A percentile compares a stretch with the other conserved stretches of the same genome.
These are phyloP conservation scores for Colossoma macropomum DNA, from an alignment of 2,113 vertebrate genomes.

Conservation along the genomic window DNA sequence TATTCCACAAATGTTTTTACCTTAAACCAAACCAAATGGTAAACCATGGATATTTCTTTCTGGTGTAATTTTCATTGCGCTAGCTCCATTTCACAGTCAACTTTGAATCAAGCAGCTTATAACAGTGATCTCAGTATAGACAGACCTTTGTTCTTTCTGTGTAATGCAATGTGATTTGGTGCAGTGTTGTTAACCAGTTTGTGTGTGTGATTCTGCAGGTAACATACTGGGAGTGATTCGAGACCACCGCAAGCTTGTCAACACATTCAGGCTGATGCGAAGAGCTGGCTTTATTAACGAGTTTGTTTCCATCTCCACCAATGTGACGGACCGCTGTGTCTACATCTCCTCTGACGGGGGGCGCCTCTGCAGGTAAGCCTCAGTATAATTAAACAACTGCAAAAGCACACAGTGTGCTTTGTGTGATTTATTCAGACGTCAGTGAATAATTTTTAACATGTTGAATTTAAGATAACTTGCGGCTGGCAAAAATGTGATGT, in stretches of 20 bases:
- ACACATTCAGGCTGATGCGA: conserved; percentile 94
- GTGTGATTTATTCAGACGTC: too few relatives aligned
- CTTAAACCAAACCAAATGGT: too few relatives aligned
- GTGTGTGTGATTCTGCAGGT: conserved; percentile 73
- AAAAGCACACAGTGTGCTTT: not conserved
- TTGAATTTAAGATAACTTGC: too few relatives aligned
- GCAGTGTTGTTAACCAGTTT: not conserved
- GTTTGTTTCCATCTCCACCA: conserved; percentile 98
- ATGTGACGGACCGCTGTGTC: conserved; percentile 93
- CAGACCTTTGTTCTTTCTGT: not conserved
- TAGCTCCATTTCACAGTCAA: not conserved
- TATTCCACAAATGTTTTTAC: too few relatives aligned
- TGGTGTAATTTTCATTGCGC: too few relatives aligned
- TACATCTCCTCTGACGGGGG: conserved; percentile 98
- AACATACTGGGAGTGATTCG: conserved; percentile 97
- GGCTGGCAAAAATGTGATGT: too few relatives aligned
- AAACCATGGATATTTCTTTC: too few relatives aligned
- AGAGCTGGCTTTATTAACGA: conserved; percentile 96
- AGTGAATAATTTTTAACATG: too few relatives aligned
- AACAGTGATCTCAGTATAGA: not conserved
- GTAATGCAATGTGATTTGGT: not conserved
- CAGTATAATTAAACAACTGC: not conserved
- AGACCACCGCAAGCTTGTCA: conserved; percentile 90
- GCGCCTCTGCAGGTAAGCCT: conserved; percentile 89
- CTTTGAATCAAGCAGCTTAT: not conserved